phyloP scores from a whole-genome alignment of 2,797 vertebrate genomes.

The Passerculus sandwichensis region DNA sequence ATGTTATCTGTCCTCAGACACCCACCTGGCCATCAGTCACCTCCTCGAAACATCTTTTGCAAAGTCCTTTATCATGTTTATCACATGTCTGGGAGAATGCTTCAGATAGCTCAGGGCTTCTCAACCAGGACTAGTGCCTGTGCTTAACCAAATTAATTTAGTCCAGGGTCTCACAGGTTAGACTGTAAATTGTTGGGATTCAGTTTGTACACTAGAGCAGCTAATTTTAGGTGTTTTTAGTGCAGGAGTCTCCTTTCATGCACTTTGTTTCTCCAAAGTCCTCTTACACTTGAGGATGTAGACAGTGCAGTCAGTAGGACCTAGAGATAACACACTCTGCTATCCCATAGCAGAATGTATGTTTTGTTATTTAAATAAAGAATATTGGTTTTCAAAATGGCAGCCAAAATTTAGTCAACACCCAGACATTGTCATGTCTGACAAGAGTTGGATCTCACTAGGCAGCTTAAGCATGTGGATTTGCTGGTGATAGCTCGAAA shows the following conservation, averaged over 20 bases:
- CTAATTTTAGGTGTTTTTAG: not conserved
- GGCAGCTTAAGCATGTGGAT: not conserved
- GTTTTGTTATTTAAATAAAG: not conserved
- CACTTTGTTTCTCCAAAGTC: not conserved
- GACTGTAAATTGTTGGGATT: not conserved
- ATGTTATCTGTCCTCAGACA: not conserved
- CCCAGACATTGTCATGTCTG: accelerated
- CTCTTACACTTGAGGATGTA: not conserved
- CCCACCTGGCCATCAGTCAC: not conserved
- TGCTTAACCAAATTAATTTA: not conserved
- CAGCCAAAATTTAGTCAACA: not conserved
- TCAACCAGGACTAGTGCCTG: not conserved
- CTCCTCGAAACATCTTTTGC: not conserved
- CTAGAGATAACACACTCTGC: not conserved
- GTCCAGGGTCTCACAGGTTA: not conserved
- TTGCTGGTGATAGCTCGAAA: not conserved
- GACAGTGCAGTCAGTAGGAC: not conserved
- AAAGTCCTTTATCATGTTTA: not conserved
- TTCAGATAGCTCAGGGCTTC: not conserved
- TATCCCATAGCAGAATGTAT: not conserved
- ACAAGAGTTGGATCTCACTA: too few species aligned
- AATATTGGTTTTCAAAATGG: not conserved
- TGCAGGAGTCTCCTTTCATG: not conserved
- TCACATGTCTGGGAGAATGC: accelerated
- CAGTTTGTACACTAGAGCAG: not conserved